A percentile compares a stretch with the other conserved stretches of the same genome.
Conservation (phyloP, 1,140 invertebrate genomes). For the Ectropis grisescens region DNA sequence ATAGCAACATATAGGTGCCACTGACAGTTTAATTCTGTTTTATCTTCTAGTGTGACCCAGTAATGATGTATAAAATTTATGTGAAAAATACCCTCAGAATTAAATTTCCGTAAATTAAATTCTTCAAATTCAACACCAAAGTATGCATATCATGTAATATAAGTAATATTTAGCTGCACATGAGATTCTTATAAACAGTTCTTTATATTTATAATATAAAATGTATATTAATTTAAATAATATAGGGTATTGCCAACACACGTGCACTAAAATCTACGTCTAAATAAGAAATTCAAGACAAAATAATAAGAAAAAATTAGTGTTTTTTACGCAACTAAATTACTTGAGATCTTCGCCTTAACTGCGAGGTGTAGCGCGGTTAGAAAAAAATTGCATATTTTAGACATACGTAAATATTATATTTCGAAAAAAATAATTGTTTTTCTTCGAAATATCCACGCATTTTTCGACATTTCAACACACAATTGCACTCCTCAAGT, state of each 20-base stretch:
- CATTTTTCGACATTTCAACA: too few relatives aligned
- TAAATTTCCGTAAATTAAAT: too few relatives aligned
- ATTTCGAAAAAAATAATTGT: too few relatives aligned
- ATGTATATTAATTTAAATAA: not conserved
- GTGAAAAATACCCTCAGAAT: too few relatives aligned
- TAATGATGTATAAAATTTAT: too few relatives aligned
- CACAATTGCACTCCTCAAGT: too few relatives aligned
- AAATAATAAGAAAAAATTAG: conserved; percentile 28
- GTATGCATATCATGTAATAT: not conserved
- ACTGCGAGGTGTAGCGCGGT: conserved; percentile 8
- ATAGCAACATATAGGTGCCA: too few relatives aligned
- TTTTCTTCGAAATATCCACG: too few relatives aligned
- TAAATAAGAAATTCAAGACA: conserved; percentile 35
- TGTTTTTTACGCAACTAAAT: conserved; percentile 46
- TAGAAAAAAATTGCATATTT: conserved; percentile 39
- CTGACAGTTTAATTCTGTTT: too few relatives aligned
- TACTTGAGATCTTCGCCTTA: conserved; percentile 64
- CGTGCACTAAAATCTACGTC: conserved; percentile 18
- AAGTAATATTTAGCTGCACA: conserved; percentile 36
- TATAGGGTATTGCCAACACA: not conserved
- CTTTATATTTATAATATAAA: not conserved
- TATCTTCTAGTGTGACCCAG: too few relatives aligned
- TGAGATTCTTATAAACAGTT: conserved; percentile 33
- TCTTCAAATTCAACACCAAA: too few relatives aligned
- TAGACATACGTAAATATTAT: too few relatives aligned